Conservation (phyloP, 1,140 invertebrate species). For the Conopomorpha cramerella region DNA sequence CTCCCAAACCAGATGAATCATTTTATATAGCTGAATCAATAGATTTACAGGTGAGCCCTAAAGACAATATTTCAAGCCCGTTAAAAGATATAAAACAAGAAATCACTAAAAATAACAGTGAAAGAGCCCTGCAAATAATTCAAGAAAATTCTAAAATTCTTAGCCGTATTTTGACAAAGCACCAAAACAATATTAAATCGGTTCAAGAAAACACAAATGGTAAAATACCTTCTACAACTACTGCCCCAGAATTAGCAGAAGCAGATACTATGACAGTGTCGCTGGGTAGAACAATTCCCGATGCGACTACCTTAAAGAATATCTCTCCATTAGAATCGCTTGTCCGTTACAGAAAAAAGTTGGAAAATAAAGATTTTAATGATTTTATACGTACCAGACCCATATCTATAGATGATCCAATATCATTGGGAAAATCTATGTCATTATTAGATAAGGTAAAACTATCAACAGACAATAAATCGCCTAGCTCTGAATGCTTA, state of each 20-base stretch:
- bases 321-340: conserved; percentile 53
- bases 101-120: conserved; percentile 71
- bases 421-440: conserved; percentile 33
- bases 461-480: conserved; percentile 31
- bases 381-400: conserved; percentile 37
- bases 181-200: no score
- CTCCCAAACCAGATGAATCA: no score
- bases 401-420: conserved; percentile 49
- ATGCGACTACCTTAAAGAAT: no score
- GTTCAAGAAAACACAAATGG: no score
- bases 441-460: conserved; percentile 16
- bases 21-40: no score
- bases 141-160: conserved; percentile 82
- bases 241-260: no score
- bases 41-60: no score
- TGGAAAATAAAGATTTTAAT: conserved; percentile 13
- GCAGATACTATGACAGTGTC: no score
- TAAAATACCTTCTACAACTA: no score
- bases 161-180: conserved; percentile 72
- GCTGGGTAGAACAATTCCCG: no score
- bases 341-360: conserved; percentile 33
- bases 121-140: conserved; percentile 76
- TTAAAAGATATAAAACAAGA: conserved; percentile 8
- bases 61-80: conserved; percentile 7
- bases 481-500: conserved; percentile 39